Evolutionary conservation across 1,140 invertebrate genomes (phyloP), one percentile per base, ranked within the genome.

Genomic region (Megathymus violae): DNA sequence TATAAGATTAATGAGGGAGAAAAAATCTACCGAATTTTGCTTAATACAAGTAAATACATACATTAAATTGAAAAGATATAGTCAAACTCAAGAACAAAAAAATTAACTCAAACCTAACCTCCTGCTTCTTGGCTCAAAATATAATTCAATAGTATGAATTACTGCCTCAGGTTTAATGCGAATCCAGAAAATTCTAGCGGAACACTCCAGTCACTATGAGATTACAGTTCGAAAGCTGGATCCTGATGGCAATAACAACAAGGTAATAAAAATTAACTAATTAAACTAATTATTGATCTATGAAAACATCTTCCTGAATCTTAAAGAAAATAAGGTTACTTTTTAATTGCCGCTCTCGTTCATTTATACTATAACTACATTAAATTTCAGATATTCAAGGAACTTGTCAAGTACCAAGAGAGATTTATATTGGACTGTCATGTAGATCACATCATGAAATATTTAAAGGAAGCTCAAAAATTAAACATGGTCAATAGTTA

Each of bases 391-490:
- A 74, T 86, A 36, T 88, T 88, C 48, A 89, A 89, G 56, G 73
- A 78, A 46, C 58, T 89, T n/a, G 69, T 60, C 7, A 68, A 70
- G 19, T 75, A 75, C 56, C 78, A 84, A 64, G 94, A 96, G 71
- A 94, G 92, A 56, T 94, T 95, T 66, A 93, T 99, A 17, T 70
- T 99, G 6, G 97, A 98, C 71, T 97, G 97, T 70, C 83, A 93
- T 0, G 92, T 93, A 0, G 93, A 95, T 3, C 93, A 93, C 46
- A 91, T 97, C 1, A 64, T 94, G 0, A 82, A 92, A 3, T 92
- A 97, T 50, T 89, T 98, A 36, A 91, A 93, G 25, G 95, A 97
- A 78, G 96, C 96, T 0, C 93, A 94, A 68, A 93, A 96, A 83
- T 92, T 97, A 1, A 95, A 95, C 66, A 93, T 97, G 87, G 83